These are phyloP conservation scores for Presbytis comata DNA, from an alignment of 2,797 vertebrate genomes.

Conservation along the genomic window DNA sequence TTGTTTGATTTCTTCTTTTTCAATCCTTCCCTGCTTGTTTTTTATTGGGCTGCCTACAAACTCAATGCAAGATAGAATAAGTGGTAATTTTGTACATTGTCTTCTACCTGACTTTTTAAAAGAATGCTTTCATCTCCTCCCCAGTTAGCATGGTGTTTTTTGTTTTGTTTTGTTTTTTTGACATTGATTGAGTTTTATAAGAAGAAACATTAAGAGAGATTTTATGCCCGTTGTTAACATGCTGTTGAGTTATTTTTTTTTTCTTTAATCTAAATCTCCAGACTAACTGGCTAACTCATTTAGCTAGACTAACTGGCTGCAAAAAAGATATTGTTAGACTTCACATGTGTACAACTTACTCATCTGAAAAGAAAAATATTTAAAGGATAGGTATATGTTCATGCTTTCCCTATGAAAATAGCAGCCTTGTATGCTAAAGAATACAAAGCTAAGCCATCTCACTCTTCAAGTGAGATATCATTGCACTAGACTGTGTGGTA, in stretches of 20 bases:
- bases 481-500: background rate
- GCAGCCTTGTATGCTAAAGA: background rate
- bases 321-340: background rate
- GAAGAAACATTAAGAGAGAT: constrained; percentile 66
- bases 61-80: background rate
- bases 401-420: background rate
- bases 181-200: background rate
- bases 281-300: background rate
- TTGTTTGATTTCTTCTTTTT: background rate
- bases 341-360: background rate
- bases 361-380: background rate
- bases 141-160: background rate
- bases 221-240: constrained; percentile 63
- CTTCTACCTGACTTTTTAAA: background rate
- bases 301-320: background rate
- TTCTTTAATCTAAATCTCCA: background rate
- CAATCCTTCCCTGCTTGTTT: background rate
- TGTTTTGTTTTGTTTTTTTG: background rate
- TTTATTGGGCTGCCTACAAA: background rate
- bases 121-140: background rate
- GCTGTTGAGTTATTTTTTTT: constrained; percentile 63
- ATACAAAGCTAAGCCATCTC: background rate
- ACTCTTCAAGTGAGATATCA: background rate
- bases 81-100: background rate
- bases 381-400: background rate